Base-by-base conservation (phyloP, 2,113 vertebrate species). In the Dipodomys spectabilis region DNA sequence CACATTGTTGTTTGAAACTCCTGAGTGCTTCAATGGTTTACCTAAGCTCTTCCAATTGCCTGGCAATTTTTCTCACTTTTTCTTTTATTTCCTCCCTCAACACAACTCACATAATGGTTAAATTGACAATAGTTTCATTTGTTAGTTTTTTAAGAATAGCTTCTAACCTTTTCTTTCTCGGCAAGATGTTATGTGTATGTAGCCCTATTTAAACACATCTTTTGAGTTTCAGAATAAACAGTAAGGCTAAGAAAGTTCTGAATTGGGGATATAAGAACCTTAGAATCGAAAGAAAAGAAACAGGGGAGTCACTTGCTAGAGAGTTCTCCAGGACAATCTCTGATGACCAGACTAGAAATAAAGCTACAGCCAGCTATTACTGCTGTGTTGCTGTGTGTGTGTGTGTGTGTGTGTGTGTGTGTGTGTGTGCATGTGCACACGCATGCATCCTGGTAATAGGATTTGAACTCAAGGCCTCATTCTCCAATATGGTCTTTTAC, bases 111-210 rank as follows among this genome's bases (percentile, higher is more conserved):
- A 57, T 74, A 20, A 62, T 13, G 19, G 10, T 27, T 88, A n/a
- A 20, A 32, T 27, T 82, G 27, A 6, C 49, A 72, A 73, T 65
- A 73, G 3, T 89, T 22, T 84, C 3, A 18, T 32, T 30, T 73
- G 35, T 69, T 19, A 84, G 85, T 91, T 60, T 32, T 30, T 95
- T 94, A 57, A 84, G 84, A 79, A 12, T 73, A 18, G 20, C 74
- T 64, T n/a, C 23, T 6, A 77, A n/a, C 32, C 71, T 92, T 94
- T 93, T 16, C 19, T 91, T 62, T 92, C 23, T 60, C 16, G 57
- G 44, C 7, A 86, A 82, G n/a, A 49, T 67, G 74, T 73, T 62
- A 62, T n/a, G 8, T 87, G 12, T 30, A 1, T 77, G 6, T 4
- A 86, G 32, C 10, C 71, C 44, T 73, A 64, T 11, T 93, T 32